These are phyloP conservation scores for Carassius auratus DNA, from an alignment of 2,113 vertebrate species.

Conservation along the genomic window DNA sequence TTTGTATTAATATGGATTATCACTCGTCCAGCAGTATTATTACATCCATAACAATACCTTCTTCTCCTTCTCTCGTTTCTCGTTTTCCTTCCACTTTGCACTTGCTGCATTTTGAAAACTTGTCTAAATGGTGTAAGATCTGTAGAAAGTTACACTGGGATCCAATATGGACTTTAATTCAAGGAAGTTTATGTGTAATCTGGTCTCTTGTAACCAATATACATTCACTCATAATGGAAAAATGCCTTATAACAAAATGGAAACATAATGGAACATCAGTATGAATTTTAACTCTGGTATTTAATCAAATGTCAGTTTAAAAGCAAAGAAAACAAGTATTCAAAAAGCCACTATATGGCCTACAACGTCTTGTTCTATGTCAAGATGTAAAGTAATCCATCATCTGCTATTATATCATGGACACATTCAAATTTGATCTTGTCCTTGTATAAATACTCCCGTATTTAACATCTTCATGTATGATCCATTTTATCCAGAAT, in stretches of 20 bases:
- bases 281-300: background rate
- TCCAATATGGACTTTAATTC: background rate
- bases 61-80: too few species aligned
- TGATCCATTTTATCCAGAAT: conserved; percentile 35
- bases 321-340: background rate
- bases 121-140: conserved; percentile 2
- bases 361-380: background rate
- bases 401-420: background rate
- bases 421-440: background rate
- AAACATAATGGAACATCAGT: background rate
- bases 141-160: background rate
- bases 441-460: background rate
- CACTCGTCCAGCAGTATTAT: conserved; percentile 34
- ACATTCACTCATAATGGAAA: background rate
- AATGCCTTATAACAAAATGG: background rate
- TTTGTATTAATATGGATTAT: conserved; percentile 9
- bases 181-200: background rate
- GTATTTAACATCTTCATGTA: background rate
- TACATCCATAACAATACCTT: too few species aligned
- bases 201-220: background rate
- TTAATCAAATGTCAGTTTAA: background rate
- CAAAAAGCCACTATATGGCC: background rate
- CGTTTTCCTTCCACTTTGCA: conserved; percentile 49
- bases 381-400: background rate
- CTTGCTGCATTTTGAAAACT: conserved; percentile 54